Base-by-base conservation (phyloP, 2,797 vertebrate species). In the Botia kubotai region DNA sequence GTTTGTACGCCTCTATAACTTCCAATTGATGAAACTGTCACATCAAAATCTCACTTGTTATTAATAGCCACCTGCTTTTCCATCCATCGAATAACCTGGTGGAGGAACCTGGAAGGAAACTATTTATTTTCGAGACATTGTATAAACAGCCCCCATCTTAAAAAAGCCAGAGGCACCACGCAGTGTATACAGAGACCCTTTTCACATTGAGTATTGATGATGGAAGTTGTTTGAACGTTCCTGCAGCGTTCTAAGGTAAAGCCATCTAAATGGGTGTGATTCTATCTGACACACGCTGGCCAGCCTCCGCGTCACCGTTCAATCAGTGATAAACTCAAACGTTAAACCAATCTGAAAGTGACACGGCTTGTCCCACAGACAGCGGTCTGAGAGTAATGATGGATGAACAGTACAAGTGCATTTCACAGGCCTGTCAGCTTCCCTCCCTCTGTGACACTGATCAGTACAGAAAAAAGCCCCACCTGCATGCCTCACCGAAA, bases 341-440 rank as follows among this genome's bases (percentile, higher is more conserved):
- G 50, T 16, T 66, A 72, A 82, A 78, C 70, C 33, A 66, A 79
- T 33, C 16, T 65, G 66, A 75, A 77, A 76, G 72, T 68, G 57
- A 13, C 63, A 75, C 70, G 55, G 60, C 29, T 62, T 4, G 39
- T 80, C 39, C 63, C 75, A 50, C 55, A 69, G 43, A 69, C 74
- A 67, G 69, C 79, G 75, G 26, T 73, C 72, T 36, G 71, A 26
- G 71, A 75, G 19, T 19, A 33, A 68, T 84, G 86, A 88, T 82
- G 46, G 69, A 87, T 82, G 85, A 82, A 72, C 39, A 77, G 65
- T 60, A 65, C 50, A 77, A 84, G 36, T 39, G 72, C n/a, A 43
- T 63, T 52, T 76, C 68, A 79, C 76, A 72, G 68, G 72, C 71
- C 74, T 79, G 76, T 55, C 77, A 72, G 26, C 43, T 23, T 62